Evolutionary conservation across 2,113 vertebrate genomes (phyloP), one percentile per base, ranked within the genome.

Genomic region (Narcine bancroftii): DNA sequence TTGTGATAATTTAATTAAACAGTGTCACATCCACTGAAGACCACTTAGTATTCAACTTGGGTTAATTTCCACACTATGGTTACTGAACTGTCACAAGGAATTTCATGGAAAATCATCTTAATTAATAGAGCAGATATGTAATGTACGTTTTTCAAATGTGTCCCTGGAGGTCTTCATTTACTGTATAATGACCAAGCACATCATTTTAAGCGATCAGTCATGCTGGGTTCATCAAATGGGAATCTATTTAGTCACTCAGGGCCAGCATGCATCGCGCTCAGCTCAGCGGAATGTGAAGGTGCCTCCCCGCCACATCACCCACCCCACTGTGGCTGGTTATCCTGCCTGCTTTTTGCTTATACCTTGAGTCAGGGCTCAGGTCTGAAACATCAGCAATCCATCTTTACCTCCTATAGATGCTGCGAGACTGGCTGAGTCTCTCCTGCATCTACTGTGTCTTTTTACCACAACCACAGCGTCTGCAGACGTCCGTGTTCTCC

Each of bases 51-150:
- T 56, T 56, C 50, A 1, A 29, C 53, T 85, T n/a, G 4, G 26
- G 7, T 53, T 53, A 24, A 53, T 53, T 56, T 56, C 17, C 50
- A 56, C 29, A 56, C 4, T 9, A 56, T 6, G 33, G 81, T 19
- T 6, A 2, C 50, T 15, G 11, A 85, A 60, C 50, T 85, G 81
- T 85, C 81, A 36, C 13, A n/a, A 56, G 53, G 33, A 85, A 36
- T 85, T 85, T 85, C 50, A 56, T 56, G 33, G 81, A 85, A 85
- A 56, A n/a, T 85, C n/a, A 36, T 85, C 33, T 85, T 56, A 85
- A 85, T 60, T 56, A 85, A 85, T 85, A 36, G 81, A 5, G 33
- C 56, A 21, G 33, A 60, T 60, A 85, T 56, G 17, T 56, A 85
- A 56, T 85, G 10, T 56, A n/a, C 26, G 17, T 85, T 56, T 85